A percentile compares a stretch with the other conserved stretches of the same genome.
Evolutionary conservation across 2,888 invertebrate genomes (phyloP).

Genomic region (Altica lythri): DNA sequence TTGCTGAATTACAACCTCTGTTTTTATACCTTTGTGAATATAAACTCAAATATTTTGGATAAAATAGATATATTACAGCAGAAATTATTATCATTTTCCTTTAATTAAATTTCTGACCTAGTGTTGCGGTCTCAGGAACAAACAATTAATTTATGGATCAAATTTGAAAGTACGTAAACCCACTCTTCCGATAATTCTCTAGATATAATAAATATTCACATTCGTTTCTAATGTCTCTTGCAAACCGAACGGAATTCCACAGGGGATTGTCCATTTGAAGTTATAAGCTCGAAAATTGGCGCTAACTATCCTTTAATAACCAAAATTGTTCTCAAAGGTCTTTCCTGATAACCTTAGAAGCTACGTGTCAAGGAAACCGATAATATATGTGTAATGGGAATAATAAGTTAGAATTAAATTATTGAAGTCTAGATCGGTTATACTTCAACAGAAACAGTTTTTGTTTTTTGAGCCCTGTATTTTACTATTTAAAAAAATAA

Average conservation of each 20-base stretch:
- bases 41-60: too few relatives aligned
- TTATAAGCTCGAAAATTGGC: slow-evolving; percentile 29
- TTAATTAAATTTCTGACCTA: too few relatives aligned
- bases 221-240: slow-evolving; percentile 15
- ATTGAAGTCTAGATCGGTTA: too few relatives aligned
- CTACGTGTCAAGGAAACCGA: slow-evolving; percentile 10
- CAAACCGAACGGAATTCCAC: slow-evolving; percentile 5
- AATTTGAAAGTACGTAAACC: background rate
- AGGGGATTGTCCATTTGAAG: slow-evolving; percentile 24
- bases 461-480: too few relatives aligned
- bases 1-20: too few relatives aligned
- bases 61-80: too few relatives aligned
- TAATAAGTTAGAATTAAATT: slow-evolving; percentile 9
- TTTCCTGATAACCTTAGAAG: slow-evolving; percentile 24
- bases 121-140: too few relatives aligned
- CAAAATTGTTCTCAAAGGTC: slow-evolving; percentile 27
- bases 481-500: too few relatives aligned
- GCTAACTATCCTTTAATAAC: slow-evolving; percentile 26
- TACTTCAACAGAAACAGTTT: too few relatives aligned
- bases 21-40: too few relatives aligned
- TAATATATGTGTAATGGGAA: background rate
- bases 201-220: slow-evolving; percentile 23
- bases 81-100: too few relatives aligned
- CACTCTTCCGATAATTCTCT: slow-evolving; percentile 10
- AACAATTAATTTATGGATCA: too few relatives aligned